Evolutionary conservation across 2,113 vertebrate species (phyloP).

Genomic region (Trematomus loennbergii): DNA sequence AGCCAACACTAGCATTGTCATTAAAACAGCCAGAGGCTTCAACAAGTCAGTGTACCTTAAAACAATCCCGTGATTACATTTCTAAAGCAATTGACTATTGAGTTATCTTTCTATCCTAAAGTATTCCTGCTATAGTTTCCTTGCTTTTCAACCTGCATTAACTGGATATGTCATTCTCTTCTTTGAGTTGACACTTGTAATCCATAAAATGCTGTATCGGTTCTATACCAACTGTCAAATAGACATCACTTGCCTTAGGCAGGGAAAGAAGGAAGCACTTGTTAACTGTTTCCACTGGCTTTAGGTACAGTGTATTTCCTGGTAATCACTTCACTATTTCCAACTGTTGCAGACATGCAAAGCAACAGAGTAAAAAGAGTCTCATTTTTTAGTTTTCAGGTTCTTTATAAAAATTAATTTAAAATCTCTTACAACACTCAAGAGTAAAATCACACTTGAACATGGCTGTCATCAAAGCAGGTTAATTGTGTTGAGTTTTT

Average conservation of each 20-base stretch:
- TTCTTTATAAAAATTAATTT: not conserved
- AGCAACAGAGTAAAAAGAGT: slow-evolving; percentile 26
- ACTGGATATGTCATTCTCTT: not conserved
- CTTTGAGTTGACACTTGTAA: not conserved
- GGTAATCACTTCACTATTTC: slow-evolving; percentile 80
- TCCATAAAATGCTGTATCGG: not conserved
- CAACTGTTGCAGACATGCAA: slow-evolving; percentile 71
- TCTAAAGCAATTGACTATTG: not conserved
- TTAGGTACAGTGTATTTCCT: slow-evolving; percentile 59
- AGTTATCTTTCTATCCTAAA: too few species aligned
- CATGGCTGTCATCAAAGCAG: slow-evolving; percentile 1
- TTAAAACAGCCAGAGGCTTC: not conserved
- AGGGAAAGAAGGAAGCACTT: slow-evolving; percentile 68
- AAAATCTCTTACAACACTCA: not conserved
- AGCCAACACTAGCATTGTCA: not conserved
- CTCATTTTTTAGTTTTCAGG: not conserved
- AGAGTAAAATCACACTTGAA: not conserved
- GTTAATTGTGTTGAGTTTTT: slow-evolving; percentile 34
- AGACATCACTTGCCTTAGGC: slow-evolving; percentile 42
- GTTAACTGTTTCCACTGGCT: slow-evolving; percentile 44
- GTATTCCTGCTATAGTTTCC: not conserved
- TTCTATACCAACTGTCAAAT: slow-evolving; percentile 40
- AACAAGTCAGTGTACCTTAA: not conserved
- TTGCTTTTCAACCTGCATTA: not conserved
- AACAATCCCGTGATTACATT: not conserved